Percentiles rank a stretch among this genome's conserved stretches.
Evolutionary conservation across 2,113 vertebrate genomes (phyloP).

Genomic region (Myodes glareolus): DNA sequence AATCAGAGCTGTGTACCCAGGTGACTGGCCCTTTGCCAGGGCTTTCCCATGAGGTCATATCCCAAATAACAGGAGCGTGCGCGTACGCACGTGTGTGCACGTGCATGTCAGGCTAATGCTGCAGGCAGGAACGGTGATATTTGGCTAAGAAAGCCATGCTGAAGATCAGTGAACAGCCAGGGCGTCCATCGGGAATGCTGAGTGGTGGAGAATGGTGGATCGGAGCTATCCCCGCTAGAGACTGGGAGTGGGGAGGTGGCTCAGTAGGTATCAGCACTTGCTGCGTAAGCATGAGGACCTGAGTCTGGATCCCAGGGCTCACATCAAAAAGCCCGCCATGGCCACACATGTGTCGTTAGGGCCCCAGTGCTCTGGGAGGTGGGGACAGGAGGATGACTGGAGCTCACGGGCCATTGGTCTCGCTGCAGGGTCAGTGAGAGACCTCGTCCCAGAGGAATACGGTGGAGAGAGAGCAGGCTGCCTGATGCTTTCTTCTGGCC

Average conservation of each 20-base stretch:
- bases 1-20: not conserved
- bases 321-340: not conserved
- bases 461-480: not conserved
- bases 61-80: not conserved
- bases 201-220: not conserved
- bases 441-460: not conserved
- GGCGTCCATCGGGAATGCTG: rapidly evolving
- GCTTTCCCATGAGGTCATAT: not conserved
- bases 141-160: not conserved
- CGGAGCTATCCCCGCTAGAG: not conserved
- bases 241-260: not conserved
- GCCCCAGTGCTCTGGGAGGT: not conserved
- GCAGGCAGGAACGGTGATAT: not conserved
- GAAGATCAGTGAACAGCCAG: not conserved
- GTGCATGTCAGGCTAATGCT: not conserved
- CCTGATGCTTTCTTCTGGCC: not conserved
- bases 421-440: not conserved
- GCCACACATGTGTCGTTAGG: not conserved
- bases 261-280: not conserved
- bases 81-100: no score
- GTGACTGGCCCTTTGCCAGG: not conserved
- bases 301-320: not conserved
- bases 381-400: not conserved
- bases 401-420: not conserved
- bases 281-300: not conserved